These are phyloP conservation scores for Papilio dardanus DNA, from an alignment of 1,140 invertebrate genomes.

Conservation along the genomic window DNA sequence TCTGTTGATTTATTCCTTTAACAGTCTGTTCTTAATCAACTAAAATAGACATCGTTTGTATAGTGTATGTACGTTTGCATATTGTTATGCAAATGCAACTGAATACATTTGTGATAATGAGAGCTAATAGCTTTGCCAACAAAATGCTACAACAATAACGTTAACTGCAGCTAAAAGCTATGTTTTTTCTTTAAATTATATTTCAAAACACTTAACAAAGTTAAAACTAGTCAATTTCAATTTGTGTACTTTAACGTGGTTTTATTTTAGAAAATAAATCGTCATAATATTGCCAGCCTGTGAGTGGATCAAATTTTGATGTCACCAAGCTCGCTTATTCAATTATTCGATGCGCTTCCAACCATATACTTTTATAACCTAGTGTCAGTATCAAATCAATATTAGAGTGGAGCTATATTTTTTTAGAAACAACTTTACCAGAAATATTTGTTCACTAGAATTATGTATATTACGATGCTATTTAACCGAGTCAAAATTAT, in stretches of 20 bases:
- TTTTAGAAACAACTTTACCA: background rate
- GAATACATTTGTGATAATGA: background rate
- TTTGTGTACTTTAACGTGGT: background rate
- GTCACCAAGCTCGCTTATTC: background rate
- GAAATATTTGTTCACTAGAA: too few relatives aligned
- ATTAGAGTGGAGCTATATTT: background rate
- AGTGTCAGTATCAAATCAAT: background rate
- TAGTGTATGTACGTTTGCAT: background rate
- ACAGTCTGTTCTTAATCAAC: background rate
- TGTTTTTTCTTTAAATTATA: too few relatives aligned
- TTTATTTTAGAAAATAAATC: background rate
- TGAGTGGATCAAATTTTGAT: background rate
- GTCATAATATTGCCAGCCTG: background rate
- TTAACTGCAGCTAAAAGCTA: background rate
- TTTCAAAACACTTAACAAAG: too few relatives aligned
- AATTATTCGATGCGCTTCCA: background rate
- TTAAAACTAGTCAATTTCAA: too few relatives aligned
- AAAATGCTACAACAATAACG: background rate
- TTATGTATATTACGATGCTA: too few relatives aligned
- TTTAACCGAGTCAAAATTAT: too few relatives aligned
- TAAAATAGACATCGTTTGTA: background rate
- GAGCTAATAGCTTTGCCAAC: slow-evolving; percentile 1
- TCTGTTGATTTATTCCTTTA: background rate
- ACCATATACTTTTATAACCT: slow-evolving; percentile 1
- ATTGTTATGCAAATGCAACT: background rate